These are phyloP conservation scores for Rhabdophis nuchalis DNA, from an alignment of 2,797 vertebrate species.

Conservation along the genomic window DNA sequence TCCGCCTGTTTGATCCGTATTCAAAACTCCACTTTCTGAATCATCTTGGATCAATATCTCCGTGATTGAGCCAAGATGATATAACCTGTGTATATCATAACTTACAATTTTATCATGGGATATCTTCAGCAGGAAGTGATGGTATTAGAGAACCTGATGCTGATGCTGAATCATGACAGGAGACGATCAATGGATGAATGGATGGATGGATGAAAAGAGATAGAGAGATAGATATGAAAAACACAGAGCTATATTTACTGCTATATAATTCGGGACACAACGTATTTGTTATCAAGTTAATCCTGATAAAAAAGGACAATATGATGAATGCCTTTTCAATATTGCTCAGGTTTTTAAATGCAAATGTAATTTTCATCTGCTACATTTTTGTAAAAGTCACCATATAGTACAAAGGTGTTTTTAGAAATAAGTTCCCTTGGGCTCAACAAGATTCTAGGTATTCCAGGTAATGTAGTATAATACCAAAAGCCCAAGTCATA, in stretches of 20 bases:
- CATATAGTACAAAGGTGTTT: not conserved
- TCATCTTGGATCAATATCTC: not conserved
- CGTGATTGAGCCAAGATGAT: too few relatives aligned
- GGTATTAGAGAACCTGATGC: not conserved
- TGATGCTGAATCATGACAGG: not conserved
- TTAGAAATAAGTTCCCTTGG: not conserved
- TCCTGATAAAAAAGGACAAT: not conserved
- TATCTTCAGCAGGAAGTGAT: not conserved
- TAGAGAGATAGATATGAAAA: not conserved
- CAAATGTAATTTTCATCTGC: not conserved
- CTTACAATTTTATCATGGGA: not conserved
- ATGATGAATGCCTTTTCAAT: slow-evolving; percentile 9
- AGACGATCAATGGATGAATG: not conserved
- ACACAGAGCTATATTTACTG: not conserved
- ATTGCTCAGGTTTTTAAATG: not conserved
- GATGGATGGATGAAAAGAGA: not conserved
- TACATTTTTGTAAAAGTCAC: not conserved
- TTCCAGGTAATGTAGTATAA: not conserved
- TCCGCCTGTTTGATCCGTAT: not conserved
- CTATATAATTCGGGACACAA: slow-evolving; percentile 8
- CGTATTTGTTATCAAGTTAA: not conserved
- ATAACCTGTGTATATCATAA: not conserved
- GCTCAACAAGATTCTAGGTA: not conserved
- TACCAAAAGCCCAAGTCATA: not conserved
- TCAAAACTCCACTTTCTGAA: not conserved